Evolutionary conservation across 2,113 vertebrate species (phyloP).

Genomic region (Apistogramma diplotaenia): DNA sequence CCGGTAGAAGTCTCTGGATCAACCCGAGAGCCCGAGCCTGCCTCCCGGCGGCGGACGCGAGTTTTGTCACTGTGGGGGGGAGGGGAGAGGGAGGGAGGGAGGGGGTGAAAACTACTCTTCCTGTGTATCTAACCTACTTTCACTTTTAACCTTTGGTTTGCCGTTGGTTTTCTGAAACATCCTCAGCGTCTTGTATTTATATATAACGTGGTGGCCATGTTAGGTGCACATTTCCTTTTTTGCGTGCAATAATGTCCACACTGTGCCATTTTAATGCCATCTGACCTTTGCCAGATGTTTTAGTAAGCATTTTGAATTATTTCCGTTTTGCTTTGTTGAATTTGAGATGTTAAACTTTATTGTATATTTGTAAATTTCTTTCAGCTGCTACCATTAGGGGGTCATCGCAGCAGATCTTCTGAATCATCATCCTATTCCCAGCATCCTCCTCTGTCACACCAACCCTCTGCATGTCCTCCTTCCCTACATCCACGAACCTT

Average conservation of each 20-base stretch:
- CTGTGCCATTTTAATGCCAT: neutral
- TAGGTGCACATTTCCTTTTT: neutral
- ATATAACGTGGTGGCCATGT: neutral
- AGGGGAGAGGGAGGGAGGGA: neutral
- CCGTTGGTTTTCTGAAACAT: neutral
- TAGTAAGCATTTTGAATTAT: neutral
- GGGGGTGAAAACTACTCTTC: neutral
- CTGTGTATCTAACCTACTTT: neutral
- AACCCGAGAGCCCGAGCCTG: neutral
- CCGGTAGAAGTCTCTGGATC: conserved; percentile 21
- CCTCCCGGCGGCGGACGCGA: neutral
- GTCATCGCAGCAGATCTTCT: neutral
- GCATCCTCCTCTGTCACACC: neutral
- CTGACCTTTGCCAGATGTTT: neutral
- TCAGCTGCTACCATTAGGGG: neutral
- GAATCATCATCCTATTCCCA: neutral
- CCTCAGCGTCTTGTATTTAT: neutral
- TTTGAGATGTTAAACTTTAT: neutral
- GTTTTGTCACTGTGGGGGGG: neutral
- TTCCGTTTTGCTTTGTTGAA: neutral
- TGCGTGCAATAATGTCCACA: neutral
- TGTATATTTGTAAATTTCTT: neutral
- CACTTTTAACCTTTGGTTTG: neutral
- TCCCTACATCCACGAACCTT: neutral
- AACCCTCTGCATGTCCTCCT: rapidly evolving